Evolutionary conservation across 2,888 invertebrate species (phyloP), one percentile per base, ranked within the genome.

Genomic region (Eucera pruinosa): DNA sequence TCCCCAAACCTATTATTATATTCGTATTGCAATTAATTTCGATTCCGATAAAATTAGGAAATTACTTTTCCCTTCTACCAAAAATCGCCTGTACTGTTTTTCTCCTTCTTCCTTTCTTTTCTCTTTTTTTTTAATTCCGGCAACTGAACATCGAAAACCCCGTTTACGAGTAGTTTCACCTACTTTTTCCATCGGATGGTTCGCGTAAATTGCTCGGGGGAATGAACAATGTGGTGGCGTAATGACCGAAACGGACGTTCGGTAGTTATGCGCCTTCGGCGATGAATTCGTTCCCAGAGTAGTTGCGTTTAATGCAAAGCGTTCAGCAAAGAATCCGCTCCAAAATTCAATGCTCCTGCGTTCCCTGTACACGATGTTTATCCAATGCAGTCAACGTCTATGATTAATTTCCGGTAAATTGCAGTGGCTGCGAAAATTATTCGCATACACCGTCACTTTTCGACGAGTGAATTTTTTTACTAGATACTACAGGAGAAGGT

Each of bases 91-190:
- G 18, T 5, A 7, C 27, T 52, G 25, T n/a, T n/a, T n/a, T n/a
- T n/a, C n/a, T n/a, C n/a, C n/a, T n/a, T n/a, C n/a, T n/a, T n/a
- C n/a, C n/a, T n/a, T n/a, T n/a, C n/a, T n/a, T n/a, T n/a, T n/a
- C n/a, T n/a, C n/a, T n/a, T 33, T n/a, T 4, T n/a, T n/a, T 23
- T 23, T 11, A 25, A 23, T 36, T 33, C 33, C 15, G 11, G 25
- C 13, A 27, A 23, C 9, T 20, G 30, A 20, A 30, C 18, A 48
- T 33, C 41, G 41, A 23, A 43, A 50, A 55, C 43, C 7, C 33
- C 47, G 43, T 64, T 64, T 61, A 9, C 30, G 57, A 71, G 48
- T 30, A 62, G 55, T 62, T 74, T 48, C 27, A 15, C 33, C 57
- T 47, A 54, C 50, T 52, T 64, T 52, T 15, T 60, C 30, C 45